Base-by-base conservation (phyloP, 2,113 vertebrate species). In the Sphaerodactylus townsendi region DNA sequence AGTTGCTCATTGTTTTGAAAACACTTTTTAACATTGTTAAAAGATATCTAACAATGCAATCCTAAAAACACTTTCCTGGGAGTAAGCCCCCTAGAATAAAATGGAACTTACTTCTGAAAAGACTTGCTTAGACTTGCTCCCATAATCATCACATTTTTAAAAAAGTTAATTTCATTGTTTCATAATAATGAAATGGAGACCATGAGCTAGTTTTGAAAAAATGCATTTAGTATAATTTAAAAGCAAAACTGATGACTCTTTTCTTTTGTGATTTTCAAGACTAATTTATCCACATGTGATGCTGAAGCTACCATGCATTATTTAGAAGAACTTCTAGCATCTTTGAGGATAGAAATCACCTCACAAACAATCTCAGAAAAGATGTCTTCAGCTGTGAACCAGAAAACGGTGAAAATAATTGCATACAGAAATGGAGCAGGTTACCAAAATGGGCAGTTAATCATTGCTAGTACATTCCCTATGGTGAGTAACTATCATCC, bases 401-500 rank as follows among this genome's bases (percentile, higher is more conserved):
- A 91, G 84, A 91, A 88, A 76, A 50, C 91, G 14, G 79, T 96
- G 14, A 94, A 92, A 89, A 85, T 93, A 86, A 90, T 89, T 41
- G 93, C 94, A 33, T 91, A 92, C 81, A 95, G 86, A 94, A 95
- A 95, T 41, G 93, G 94, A 75, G 46, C 80, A 65, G 91, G 87
- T 44, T 91, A 88, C 79, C 64, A 10, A 83, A 93, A 92, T 53
- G 89, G 92, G 75, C 93, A 92, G 76, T 84, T 95, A 82, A 87
- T 96, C 77, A 85, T 93, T 83, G 91, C 91, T 79, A 79, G 71
- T 37, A 92, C 93, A 28, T 95, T 95, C 81, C 83, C 87, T 73
- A 79, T 79, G 88, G 93, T 94, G 89, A 92, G 93, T 89, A 30
- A 83, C 69, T 59, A 74, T 86, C 82, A 28, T 86, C 41, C 46